Percentiles rank a stretch among this genome's conserved stretches.
These are phyloP conservation scores for Melitaea athalia DNA, from an alignment of 2,888 invertebrate species.

Conservation along the genomic window DNA sequence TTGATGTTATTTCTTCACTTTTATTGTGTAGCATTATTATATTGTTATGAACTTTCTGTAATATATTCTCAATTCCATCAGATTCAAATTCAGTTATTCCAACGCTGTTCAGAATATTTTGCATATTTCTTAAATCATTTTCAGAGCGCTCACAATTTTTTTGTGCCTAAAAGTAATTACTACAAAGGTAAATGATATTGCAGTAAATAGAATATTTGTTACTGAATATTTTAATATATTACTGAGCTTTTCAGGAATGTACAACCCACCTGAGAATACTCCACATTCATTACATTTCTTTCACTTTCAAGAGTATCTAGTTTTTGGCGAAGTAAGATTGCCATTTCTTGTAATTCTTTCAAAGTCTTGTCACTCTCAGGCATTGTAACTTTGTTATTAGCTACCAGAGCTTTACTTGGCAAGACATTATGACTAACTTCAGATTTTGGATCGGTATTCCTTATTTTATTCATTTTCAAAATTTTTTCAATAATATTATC, in stretches of 20 bases:
- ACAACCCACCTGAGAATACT: constrained; percentile 63
- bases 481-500: constrained; percentile 51
- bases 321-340: constrained; percentile 67
- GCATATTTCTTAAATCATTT: constrained; percentile 74
- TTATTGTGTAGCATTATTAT: constrained; percentile 60
- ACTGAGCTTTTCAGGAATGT: not conserved
- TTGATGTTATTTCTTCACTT: constrained; percentile 71
- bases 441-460: constrained; percentile 20
- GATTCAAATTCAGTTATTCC: constrained; percentile 60
- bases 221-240: too few species aligned
- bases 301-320: constrained; percentile 69
- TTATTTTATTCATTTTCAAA: constrained; percentile 47
- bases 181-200: not conserved
- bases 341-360: constrained; percentile 71
- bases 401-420: constrained; percentile 2
- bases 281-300: constrained; percentile 70
- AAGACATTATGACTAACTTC: constrained; percentile 13
- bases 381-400: constrained; percentile 26
- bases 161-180: constrained; percentile 54
- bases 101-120: constrained; percentile 63
- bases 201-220: too few species aligned
- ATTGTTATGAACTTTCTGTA: constrained; percentile 66
- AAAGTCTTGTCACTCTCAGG: constrained; percentile 56
- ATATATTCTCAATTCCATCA: constrained; percentile 52
- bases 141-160: constrained; percentile 70